Evolutionary conservation across 2,797 vertebrate genomes (phyloP), one percentile per base, ranked within the genome.

Genomic region (Schizothorax lantsangensis): DNA sequence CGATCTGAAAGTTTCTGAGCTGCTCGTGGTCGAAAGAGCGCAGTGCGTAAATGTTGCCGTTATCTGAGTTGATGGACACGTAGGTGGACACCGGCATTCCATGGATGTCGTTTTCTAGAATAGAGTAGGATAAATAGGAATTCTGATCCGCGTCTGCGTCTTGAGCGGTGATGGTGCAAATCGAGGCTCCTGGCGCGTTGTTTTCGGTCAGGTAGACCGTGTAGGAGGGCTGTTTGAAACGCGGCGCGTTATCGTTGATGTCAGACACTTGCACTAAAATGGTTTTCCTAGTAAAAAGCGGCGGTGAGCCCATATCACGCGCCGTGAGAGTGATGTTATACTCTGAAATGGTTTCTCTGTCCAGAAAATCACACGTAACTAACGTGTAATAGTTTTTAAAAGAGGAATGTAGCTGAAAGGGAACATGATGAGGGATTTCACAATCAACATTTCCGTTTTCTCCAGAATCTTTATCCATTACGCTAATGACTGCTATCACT

Each of bases 321-420:
- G 97, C 97, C 0, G 95, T 97, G 43, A 99, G 93, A 5, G 96
- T 97, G 7, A 99, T 85, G 2, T 96, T 96, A 64, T 97, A 99
- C 91, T 94, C 94, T 0, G 95, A 40, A 0, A 95, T 90, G 0
- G 17, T 83, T 91, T 99, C 98, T 1, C 97, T 89, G 88, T 99
- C 97, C 90, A 99, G 91, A 0, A 92, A 88, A 7, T 95, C 95
- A 0, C 93, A 95, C 38, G 97, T 96, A 0, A 98, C 96, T n/a
- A 99, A 90, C 0, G 97, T 97, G 83, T 98, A 99, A 87, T 97
- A 97, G 92, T 98, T 97, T 88, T 93, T 96, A 90, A 97, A 98
- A 17, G 97, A 97, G 0, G 97, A 96, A 59, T 96, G 96, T 6
- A 99, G 95, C 86, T 96, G 96, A 0, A 99, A 99, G 0, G 97